These are phyloP conservation scores for Dipodomys stephensi DNA, from an alignment of 2,113 vertebrate species.

Conservation along the genomic window DNA sequence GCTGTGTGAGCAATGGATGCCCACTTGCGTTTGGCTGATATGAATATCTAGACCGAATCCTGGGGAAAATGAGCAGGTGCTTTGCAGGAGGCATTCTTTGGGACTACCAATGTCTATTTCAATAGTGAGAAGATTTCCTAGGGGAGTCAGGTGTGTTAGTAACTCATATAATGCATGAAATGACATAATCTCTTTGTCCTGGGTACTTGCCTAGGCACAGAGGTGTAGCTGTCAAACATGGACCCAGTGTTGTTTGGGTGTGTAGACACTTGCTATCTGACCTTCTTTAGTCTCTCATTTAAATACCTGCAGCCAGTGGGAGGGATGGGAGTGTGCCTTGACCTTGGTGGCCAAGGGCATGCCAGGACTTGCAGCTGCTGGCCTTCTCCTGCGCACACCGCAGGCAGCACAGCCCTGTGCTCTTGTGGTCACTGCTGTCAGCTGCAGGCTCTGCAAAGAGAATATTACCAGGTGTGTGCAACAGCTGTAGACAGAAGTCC, in stretches of 20 bases:
- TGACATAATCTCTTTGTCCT: background rate
- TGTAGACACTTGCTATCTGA: background rate
- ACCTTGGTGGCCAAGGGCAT: fast-evolving
- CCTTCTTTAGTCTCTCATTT: fast-evolving
- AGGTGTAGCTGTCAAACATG: fast-evolving
- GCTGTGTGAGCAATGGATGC: fast-evolving
- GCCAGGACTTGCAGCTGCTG: fast-evolving
- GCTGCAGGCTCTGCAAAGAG: background rate
- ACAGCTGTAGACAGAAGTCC: too few relatives aligned
- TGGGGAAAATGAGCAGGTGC: background rate
- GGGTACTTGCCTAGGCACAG: background rate
- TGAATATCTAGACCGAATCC: background rate
- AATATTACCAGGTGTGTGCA: fast-evolving
- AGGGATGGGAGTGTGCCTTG: background rate
- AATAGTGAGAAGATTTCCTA: background rate
- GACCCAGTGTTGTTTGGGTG: fast-evolving
- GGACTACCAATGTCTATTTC: background rate
- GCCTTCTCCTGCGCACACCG: background rate
- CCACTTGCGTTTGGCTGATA: background rate
- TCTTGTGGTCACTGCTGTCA: background rate
- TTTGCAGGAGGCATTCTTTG: background rate
- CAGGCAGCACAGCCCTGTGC: fast-evolving
- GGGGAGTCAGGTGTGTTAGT: background rate
- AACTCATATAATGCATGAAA: background rate
- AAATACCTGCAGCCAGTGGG: background rate